These are phyloP conservation scores for Adelphocoris suturalis DNA, from an alignment of 2,888 invertebrate genomes.

Conservation along the genomic window DNA sequence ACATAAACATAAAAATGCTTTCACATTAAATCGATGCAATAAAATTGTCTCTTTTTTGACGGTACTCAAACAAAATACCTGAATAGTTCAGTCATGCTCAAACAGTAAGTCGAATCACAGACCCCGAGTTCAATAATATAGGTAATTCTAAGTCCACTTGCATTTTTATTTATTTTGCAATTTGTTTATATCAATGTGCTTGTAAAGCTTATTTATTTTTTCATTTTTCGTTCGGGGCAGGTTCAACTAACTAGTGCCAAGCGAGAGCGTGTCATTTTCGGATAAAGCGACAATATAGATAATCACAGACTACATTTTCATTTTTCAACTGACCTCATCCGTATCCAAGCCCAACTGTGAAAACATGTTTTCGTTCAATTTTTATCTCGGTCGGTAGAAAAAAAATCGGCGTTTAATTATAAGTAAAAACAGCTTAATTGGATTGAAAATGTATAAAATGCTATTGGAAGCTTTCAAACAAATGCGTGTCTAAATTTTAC, in stretches of 20 bases:
- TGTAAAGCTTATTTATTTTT: slow-evolving; percentile 8
- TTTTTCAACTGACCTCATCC: slow-evolving; percentile 86
- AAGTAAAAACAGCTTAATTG: not conserved
- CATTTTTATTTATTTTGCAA: slow-evolving; percentile 12
- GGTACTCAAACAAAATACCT: slow-evolving; percentile 4
- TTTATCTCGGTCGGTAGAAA: not conserved
- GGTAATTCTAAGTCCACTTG: slow-evolving; percentile 31
- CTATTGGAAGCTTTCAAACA: slow-evolving; percentile 24
- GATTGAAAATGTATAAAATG: slow-evolving; percentile 10
- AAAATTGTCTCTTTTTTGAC: not conserved
- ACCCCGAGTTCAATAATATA: slow-evolving; percentile 48
- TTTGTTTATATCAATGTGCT: not conserved
- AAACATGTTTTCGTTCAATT: slow-evolving; percentile 76
- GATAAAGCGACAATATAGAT: slow-evolving; percentile 67
- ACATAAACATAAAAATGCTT: slow-evolving; percentile 68
- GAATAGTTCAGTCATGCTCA: slow-evolving; percentile 64
- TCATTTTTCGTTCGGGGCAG: slow-evolving; percentile 47
- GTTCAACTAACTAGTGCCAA: slow-evolving; percentile 73
- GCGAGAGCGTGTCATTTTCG: slow-evolving; percentile 71
- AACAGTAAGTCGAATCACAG: slow-evolving; percentile 62
- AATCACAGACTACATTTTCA: slow-evolving; percentile 68
- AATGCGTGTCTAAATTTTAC: slow-evolving; percentile 21
- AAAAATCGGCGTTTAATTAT: not conserved
- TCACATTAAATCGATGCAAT: slow-evolving; percentile 65
- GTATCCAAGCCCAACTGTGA: slow-evolving; percentile 94